phyloP scores from a whole-genome alignment of 2,888 invertebrate species.

The Schizaphis graminum region DNA sequence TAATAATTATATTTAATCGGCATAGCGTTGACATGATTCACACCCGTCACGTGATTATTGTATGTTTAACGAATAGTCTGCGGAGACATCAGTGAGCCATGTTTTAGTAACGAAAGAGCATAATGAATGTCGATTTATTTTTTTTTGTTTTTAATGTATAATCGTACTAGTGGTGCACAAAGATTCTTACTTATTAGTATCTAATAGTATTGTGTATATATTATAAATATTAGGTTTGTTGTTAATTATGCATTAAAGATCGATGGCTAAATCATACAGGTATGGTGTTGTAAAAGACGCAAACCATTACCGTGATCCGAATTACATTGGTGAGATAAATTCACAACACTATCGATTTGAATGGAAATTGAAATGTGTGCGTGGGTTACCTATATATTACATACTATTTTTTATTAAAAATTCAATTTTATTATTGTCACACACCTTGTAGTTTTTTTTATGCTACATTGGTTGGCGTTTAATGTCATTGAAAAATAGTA shows the following conservation, averaged over 20 bases:
- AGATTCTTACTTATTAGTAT: not conserved
- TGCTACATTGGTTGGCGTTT: not conserved
- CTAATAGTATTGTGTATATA: not conserved
- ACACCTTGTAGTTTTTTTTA: not conserved
- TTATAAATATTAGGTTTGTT: not conserved
- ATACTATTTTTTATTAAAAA: not conserved
- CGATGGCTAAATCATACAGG: not conserved
- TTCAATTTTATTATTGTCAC: not conserved
- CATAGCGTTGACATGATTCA: not conserved
- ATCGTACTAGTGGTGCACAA: not conserved
- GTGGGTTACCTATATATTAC: not conserved
- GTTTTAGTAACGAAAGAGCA: not conserved
- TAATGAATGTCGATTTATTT: not conserved
- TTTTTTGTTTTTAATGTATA: not conserved
- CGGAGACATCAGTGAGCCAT: not conserved
- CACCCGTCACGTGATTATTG: not conserved
- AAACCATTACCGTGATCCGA: not conserved
- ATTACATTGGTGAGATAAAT: constrained; percentile 7
- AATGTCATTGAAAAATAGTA: not conserved
- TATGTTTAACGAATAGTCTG: not conserved
- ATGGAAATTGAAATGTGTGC: not conserved
- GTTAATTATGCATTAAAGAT: not conserved
- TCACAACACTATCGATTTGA: not conserved
- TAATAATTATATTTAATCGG: not conserved
- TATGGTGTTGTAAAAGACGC: not conserved